phyloP scores from a whole-genome alignment of 2,113 vertebrate genomes.

The Calonectris borealis region DNA sequence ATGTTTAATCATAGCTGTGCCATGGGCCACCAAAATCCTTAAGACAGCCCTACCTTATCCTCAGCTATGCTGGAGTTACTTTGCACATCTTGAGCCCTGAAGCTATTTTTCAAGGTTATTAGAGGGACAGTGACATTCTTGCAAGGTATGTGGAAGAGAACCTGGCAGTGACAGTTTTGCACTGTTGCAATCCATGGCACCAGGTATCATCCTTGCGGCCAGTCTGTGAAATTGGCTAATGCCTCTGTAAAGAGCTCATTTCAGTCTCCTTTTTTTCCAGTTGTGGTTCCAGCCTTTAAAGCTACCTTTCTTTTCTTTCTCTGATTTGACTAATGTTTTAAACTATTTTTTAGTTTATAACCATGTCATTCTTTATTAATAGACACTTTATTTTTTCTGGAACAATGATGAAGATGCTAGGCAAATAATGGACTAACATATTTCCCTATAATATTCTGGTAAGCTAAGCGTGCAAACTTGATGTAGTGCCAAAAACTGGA shows the following conservation, averaged over 20 bases:
- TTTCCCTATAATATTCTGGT: neutral
- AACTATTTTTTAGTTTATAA: neutral
- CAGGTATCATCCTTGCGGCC: accelerated
- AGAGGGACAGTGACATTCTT: neutral
- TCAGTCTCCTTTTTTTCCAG: neutral
- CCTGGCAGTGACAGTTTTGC: neutral
- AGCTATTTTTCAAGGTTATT: neutral
- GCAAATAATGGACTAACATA: neutral
- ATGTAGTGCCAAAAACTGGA: neutral
- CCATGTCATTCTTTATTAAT: neutral
- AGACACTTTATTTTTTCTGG: neutral
- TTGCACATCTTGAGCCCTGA: neutral
- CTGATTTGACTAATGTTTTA: neutral
- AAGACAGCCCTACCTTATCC: neutral
- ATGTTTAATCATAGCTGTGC: neutral
- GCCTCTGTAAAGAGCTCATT: neutral
- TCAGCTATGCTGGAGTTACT: neutral
- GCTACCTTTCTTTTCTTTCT: neutral
- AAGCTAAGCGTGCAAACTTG: neutral
- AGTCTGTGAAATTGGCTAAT: neutral
- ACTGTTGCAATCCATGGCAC: neutral
- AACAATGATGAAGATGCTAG: neutral
- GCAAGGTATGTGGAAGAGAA: neutral
- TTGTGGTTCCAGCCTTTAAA: neutral
- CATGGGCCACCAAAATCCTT: neutral